Conservation (phyloP, 2,888 invertebrate genomes). For the Linyphia triangularis region DNA sequence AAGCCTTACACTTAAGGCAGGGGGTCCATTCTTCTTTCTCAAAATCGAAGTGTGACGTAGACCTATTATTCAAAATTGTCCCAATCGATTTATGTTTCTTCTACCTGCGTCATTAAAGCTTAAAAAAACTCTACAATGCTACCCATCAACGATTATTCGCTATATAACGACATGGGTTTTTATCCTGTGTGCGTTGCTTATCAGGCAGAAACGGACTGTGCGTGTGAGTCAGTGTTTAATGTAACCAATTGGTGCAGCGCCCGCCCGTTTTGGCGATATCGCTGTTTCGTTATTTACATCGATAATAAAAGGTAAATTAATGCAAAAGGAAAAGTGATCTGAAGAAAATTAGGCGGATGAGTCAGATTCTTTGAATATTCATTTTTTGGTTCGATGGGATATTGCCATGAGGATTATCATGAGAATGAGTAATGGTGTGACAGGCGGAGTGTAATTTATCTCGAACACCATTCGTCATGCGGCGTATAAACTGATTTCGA, state of each 20-base stretch:
- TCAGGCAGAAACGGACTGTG: constrained; percentile 26
- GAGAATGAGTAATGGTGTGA: neutral
- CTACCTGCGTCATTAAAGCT: constrained; percentile 15
- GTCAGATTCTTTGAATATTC: neutral
- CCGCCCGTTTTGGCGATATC: neutral
- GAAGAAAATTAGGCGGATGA: neutral
- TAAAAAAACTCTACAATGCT: too few species aligned
- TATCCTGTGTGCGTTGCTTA: neutral
- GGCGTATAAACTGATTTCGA: neutral
- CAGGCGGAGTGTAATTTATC: neutral
- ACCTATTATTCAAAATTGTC: constrained; percentile 53
- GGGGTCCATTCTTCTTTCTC: constrained; percentile 8
- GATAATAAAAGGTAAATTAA: constrained; percentile 21
- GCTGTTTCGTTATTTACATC: constrained; percentile 27
- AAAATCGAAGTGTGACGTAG: constrained; percentile 21
- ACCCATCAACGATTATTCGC: neutral
- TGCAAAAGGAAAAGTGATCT: neutral
- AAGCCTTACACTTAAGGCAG: constrained; percentile 10
- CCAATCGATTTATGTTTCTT: constrained; percentile 11
- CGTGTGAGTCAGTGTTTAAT: neutral
- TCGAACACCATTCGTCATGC: neutral
- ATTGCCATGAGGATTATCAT: neutral
- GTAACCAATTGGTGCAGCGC: neutral
- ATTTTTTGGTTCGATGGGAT: neutral
- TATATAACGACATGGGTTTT: neutral